Evolutionary conservation across 2,888 invertebrate species (phyloP).

Genomic region (Sthenelais limicola): DNA sequence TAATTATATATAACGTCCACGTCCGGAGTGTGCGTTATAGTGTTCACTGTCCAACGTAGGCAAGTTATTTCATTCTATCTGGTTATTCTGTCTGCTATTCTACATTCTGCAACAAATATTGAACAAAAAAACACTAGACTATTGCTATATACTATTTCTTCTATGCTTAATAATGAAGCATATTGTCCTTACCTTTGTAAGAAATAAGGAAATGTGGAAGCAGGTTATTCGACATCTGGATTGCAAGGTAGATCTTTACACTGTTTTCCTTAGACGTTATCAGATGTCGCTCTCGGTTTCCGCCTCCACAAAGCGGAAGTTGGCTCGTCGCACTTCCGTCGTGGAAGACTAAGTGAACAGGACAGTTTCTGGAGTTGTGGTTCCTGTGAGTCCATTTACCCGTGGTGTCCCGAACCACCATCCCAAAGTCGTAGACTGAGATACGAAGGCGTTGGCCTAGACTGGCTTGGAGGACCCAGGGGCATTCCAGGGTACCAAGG

Average conservation of each 20-base stretch:
- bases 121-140: too few species aligned
- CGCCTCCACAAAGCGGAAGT: slow-evolving; percentile 29
- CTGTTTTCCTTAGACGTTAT: slow-evolving; percentile 17
- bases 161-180: too few species aligned
- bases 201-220: slow-evolving; percentile 29
- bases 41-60: too few species aligned
- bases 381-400: slow-evolving; percentile 2
- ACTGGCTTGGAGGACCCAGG: slow-evolving; percentile 31
- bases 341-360: slow-evolving; percentile 11
- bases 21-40: too few species aligned
- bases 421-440: slow-evolving; percentile 34
- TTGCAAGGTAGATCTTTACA: slow-evolving; percentile 22
- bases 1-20: too few species aligned
- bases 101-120: too few species aligned
- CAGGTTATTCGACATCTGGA: slow-evolving; percentile 6
- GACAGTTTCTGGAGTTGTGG: slow-evolving; percentile 23
- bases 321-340: slow-evolving; percentile 28
- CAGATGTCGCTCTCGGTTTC: slow-evolving; percentile 30
- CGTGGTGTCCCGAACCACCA: slow-evolving; percentile 1
- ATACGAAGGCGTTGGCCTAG: slow-evolving; percentile 15
- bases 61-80: too few species aligned
- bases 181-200: slow-evolving; percentile 41
- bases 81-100: too few species aligned
- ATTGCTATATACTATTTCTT: too few species aligned
- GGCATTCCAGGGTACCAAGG: slow-evolving; percentile 38